phyloP scores from a whole-genome alignment of 2,797 vertebrate species.

The Rhinogobio ventralis region DNA sequence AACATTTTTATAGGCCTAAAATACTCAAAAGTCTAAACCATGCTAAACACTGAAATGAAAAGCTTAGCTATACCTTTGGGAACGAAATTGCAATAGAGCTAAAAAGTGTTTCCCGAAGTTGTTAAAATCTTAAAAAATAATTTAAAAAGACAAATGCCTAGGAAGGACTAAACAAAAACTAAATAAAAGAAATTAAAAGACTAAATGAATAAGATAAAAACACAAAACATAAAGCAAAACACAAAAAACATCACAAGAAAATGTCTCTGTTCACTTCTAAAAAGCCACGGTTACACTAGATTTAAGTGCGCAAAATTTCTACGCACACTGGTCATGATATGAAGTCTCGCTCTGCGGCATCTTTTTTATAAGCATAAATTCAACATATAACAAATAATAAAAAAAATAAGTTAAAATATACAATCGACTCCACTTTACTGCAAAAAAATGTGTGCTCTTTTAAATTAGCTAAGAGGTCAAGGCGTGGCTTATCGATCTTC shows the following conservation, averaged over 20 bases:
- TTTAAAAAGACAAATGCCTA: background rate
- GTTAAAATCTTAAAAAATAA: background rate
- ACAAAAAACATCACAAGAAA: background rate
- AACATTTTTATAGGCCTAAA: slow-evolving; percentile 20
- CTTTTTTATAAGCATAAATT: background rate
- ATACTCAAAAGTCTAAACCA: background rate
- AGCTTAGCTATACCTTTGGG: background rate
- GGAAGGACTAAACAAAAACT: background rate
- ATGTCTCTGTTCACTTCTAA: background rate
- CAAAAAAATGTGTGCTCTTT: background rate
- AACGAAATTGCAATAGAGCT: background rate
- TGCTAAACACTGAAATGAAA: background rate
- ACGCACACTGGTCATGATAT: background rate
- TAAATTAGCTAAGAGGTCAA: background rate
- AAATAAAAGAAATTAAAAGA: background rate
- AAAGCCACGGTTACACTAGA: background rate
- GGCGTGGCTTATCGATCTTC: background rate
- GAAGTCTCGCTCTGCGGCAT: background rate
- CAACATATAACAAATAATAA: background rate
- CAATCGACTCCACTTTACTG: background rate
- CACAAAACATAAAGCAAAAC: background rate
- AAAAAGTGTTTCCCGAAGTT: background rate
- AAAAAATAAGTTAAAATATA: background rate
- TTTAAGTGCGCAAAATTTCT: background rate
- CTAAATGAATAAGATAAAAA: background rate